Percentiles rank a stretch among this genome's conserved stretches.
phyloP scores from a whole-genome alignment of 2,113 vertebrate species.

The Macroglossus sobrinus region DNA sequence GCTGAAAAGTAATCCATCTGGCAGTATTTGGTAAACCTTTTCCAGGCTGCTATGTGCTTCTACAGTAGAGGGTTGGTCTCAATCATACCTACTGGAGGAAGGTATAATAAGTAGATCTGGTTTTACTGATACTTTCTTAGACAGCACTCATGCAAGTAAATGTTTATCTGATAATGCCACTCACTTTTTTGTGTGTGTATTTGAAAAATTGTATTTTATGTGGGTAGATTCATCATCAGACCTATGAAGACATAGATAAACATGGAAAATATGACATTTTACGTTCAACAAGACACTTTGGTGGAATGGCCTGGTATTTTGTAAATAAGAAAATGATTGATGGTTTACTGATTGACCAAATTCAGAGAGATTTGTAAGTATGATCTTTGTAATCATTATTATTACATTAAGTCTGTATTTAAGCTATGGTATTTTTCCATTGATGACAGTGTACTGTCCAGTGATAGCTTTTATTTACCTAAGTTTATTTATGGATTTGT shows the following conservation, averaged over 20 bases:
- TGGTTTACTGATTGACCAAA: conserved; percentile 92
- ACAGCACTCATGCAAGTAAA: not conserved
- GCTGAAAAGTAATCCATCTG: not conserved
- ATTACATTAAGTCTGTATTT: not conserved
- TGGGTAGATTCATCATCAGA: conserved; percentile 85
- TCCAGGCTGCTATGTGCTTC: not conserved
- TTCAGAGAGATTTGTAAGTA: conserved; percentile 94
- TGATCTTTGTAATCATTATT: not conserved
- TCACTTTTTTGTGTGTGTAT: not conserved
- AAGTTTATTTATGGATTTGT: not conserved
- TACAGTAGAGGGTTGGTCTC: not conserved
- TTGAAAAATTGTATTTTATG: conserved; percentile 32
- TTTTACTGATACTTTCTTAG: not conserved
- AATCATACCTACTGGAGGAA: not conserved
- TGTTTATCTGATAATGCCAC: not conserved
- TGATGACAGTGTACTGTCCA: not conserved
- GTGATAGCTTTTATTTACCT: not conserved
- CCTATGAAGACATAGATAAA: conserved; percentile 93
- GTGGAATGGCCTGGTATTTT: conserved; percentile 94
- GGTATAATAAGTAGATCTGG: not conserved
- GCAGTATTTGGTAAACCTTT: not conserved
- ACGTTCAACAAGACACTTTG: conserved; percentile 93
- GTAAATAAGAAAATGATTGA: conserved; percentile 87
- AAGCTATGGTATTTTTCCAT: not conserved
- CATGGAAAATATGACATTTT: conserved; percentile 90